phyloP scores from a whole-genome alignment of 2,113 vertebrate species.

The Gadus chalcogrammus region DNA sequence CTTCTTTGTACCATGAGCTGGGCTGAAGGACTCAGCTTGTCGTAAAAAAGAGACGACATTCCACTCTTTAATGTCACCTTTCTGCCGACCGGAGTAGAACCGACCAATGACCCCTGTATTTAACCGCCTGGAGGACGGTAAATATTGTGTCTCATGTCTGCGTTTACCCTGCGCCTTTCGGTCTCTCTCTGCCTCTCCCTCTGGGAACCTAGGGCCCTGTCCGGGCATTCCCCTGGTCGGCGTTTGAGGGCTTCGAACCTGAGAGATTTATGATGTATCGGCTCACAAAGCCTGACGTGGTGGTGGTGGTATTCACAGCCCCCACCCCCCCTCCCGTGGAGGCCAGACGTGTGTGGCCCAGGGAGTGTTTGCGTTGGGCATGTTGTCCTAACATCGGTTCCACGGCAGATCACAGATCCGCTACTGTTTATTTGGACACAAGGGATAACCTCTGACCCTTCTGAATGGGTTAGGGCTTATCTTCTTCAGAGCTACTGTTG shows the following conservation, averaged over 20 bases:
- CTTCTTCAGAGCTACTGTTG: conserved; percentile 52
- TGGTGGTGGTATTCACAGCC: conserved; percentile 44
- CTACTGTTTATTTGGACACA: conserved; percentile 69
- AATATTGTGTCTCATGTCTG: conserved; percentile 58
- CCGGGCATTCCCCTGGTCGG: neutral
- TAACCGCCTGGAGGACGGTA: conserved; percentile 42
- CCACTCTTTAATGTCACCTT: conserved; percentile 38
- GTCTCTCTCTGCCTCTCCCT: conserved; percentile 30
- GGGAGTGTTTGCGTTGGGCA: conserved; percentile 56
- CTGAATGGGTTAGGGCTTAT: conserved; percentile 60
- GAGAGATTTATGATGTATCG: conserved; percentile 59
- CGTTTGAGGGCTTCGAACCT: conserved; percentile 3
- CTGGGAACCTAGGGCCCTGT: too few species aligned
- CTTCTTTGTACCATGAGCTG: conserved; percentile 34
- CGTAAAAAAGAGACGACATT: conserved; percentile 40
- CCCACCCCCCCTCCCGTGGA: conserved; percentile 29
- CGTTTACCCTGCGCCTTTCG: conserved; percentile 26
- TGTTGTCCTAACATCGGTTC: conserved; percentile 63
- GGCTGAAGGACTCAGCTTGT: too few species aligned
- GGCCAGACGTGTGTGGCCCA: conserved; percentile 39
- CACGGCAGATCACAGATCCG: conserved; percentile 46
- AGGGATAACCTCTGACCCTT: conserved; percentile 59
- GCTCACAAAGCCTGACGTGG: conserved; percentile 13
- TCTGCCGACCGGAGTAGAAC: conserved; percentile 8
- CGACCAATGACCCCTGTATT: conserved; percentile 20